Conservation (phyloP, 2,113 vertebrate genomes). For the Oreocharis arfaki region DNA sequence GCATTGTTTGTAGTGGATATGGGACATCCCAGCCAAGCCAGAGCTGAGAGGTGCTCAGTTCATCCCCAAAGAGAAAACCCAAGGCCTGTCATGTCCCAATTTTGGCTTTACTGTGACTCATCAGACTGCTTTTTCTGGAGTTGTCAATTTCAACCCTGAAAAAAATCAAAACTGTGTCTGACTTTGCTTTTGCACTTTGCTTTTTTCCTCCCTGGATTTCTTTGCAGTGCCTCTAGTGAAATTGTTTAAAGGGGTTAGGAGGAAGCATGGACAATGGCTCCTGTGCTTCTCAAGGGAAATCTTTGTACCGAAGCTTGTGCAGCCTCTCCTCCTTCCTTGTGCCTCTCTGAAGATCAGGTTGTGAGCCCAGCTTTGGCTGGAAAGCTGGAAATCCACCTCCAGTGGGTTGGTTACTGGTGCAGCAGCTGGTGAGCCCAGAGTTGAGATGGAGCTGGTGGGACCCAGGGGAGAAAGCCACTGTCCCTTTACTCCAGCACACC, state of each 20-base stretch:
- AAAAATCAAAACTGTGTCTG: neutral
- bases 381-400: neutral
- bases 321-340: neutral
- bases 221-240: neutral
- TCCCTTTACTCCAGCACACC: neutral
- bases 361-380: neutral
- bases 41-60: neutral
- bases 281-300: neutral
- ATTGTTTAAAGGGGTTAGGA: neutral
- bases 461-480: neutral
- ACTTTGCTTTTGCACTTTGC: neutral
- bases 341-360: neutral
- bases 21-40: neutral
- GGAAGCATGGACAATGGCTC: neutral
- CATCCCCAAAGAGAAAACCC: neutral
- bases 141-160: neutral
- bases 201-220: neutral
- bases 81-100: neutral
- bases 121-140: neutral
- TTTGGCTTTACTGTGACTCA: neutral
- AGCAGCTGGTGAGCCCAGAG: fast-evolving
- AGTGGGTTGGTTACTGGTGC: fast-evolving
- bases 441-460: neutral
- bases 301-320: neutral
- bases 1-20: fast-evolving